These are phyloP conservation scores for Listronotus oregonensis DNA, from an alignment of 1,140 invertebrate species.

Conservation along the genomic window DNA sequence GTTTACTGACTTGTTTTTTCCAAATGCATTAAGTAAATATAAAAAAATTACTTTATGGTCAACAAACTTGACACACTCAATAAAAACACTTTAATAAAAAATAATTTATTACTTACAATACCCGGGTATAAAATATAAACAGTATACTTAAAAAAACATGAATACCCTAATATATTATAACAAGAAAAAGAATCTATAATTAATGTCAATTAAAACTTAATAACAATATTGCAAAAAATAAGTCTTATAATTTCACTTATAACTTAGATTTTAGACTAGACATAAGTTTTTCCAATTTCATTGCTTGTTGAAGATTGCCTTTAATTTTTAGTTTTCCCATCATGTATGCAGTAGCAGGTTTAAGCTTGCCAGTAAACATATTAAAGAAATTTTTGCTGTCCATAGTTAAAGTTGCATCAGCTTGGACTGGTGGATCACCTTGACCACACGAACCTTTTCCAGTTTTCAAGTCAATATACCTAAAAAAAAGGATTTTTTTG, in stretches of 20 bases:
- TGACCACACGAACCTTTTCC: conserved; percentile 78
- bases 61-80: too few species aligned
- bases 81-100: too few species aligned
- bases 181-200: too few species aligned
- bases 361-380: conserved; percentile 84
- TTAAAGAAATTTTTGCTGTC: conserved; percentile 77
- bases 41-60: too few species aligned
- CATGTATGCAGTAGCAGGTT: conserved; percentile 93
- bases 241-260: conserved; percentile 49
- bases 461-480: conserved; percentile 87
- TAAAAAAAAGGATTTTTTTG: too few species aligned
- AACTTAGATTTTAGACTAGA: conserved; percentile 76
- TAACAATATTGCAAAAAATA: conserved; percentile 3
- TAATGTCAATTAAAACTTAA: neutral
- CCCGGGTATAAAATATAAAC: too few species aligned
- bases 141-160: too few species aligned
- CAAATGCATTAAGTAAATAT: too few species aligned
- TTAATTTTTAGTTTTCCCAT: conserved; percentile 93
- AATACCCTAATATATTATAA: too few species aligned
- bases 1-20: too few species aligned
- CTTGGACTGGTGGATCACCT: conserved; percentile 69
- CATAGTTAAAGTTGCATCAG: conserved; percentile 88
- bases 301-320: conserved; percentile 91
- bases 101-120: too few species aligned
- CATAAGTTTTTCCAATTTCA: conserved; percentile 96